A percentile compares a stretch with the other conserved stretches of the same genome.
phyloP scores from a whole-genome alignment of 2,797 vertebrate species.

The Lepilemur septentrionalis region DNA sequence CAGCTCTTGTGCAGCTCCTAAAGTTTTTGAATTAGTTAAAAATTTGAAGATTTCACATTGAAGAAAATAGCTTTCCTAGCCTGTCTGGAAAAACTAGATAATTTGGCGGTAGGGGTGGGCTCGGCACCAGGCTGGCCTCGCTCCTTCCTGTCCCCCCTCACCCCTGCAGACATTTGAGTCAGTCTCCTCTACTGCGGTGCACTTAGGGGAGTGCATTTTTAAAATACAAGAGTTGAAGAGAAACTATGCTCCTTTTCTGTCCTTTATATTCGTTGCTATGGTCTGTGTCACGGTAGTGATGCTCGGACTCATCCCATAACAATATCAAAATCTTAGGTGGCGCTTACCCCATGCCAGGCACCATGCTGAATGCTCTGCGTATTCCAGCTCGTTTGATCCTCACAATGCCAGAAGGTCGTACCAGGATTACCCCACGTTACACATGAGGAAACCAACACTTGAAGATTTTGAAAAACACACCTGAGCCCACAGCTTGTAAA shows the following conservation, averaged over 20 bases:
- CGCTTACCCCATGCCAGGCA: not conserved
- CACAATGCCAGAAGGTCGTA: not conserved
- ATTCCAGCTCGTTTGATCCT: not conserved
- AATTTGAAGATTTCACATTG: not conserved
- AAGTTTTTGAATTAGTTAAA: not conserved
- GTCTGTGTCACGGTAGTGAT: not conserved
- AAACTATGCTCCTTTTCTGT: not conserved
- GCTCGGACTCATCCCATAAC: not conserved
- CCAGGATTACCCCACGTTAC: not conserved
- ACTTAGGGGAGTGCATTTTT: not conserved
- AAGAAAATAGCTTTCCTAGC: not conserved
- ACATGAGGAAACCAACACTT: not conserved
- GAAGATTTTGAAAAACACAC: not conserved
- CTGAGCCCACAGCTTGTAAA: not conserved
- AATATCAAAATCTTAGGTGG: not conserved
- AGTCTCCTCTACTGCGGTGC: rapidly evolving
- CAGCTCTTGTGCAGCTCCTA: not conserved
- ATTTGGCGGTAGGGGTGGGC: not conserved
- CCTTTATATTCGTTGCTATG: not conserved
- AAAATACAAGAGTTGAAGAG: not conserved
- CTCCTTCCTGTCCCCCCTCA: not conserved
- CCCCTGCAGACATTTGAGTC: not conserved
- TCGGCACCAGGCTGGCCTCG: not conserved
- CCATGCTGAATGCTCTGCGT: not conserved
- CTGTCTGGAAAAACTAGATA: not conserved